Base-by-base conservation (phyloP, 2,797 vertebrate species). In the Naso thynnoides region DNA sequence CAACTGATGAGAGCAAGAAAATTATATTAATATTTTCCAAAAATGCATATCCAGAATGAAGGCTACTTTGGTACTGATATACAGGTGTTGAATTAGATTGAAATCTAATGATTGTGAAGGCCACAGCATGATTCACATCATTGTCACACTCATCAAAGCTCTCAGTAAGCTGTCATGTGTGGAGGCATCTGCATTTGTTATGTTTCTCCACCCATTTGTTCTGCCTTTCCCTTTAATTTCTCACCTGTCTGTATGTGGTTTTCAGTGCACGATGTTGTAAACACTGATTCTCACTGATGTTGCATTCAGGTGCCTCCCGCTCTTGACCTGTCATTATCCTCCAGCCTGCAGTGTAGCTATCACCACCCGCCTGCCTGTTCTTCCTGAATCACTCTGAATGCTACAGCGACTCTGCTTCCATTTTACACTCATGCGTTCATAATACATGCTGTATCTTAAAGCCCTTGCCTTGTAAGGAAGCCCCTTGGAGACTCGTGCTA, bases 401-500 rank as follows among this genome's bases (percentile, higher is more conserved):
- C 68, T 57, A 59, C 70, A 62, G 64, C n/a, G 44, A 49, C 61
- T 69, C 53, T 19, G 2, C 71, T 83, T 73, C 69, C 49, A 67
- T 63, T 82, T 78, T 33, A 73, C 72, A 73, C 47, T 57, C 31
- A 39, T 36, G 15, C 38, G 6, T 81, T 75, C 42, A 42, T 71
- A 33, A 60, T 75, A 83, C 53, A 70, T 23, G 64, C 52, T 76
- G 84, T 79, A 54, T 79, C 88, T 88, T 85, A 81, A 88, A 88
- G 76, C 65, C 70, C 81, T 64, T 8, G 67, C 69, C 76, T 70
- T 78, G 69, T 83, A 79, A 55, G 63, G 78, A 27, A 61, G 44
- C 82, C 86, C 90, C 86, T 85, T 42, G 0, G 91, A 87, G 90
- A 88, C 74, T 45, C 69, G 36, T 29, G 70, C 79, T 93, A 81